Percentiles rank a stretch among this genome's conserved stretches.
These are phyloP conservation scores for Xiphophorus maculatus DNA, from an alignment of 2,113 vertebrate species.

Conservation along the genomic window DNA sequence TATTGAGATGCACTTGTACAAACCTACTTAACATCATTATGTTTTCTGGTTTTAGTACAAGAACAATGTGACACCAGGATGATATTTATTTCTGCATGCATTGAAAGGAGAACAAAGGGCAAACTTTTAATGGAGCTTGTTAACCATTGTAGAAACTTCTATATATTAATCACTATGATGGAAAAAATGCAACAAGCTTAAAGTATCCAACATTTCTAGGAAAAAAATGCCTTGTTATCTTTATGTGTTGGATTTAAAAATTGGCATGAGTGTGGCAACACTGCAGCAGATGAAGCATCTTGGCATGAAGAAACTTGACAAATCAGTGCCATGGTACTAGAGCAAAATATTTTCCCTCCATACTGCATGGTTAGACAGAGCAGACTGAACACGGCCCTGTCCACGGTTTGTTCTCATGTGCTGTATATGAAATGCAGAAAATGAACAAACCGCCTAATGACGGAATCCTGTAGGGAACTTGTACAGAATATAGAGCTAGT, in stretches of 20 bases:
- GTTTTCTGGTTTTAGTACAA: constrained; percentile 74
- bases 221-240: constrained; percentile 6
- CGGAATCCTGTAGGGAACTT: constrained; percentile 82
- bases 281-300: constrained; percentile 27
- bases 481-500: constrained; percentile 76
- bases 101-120: constrained; percentile 55
- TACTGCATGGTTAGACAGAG: constrained; percentile 3
- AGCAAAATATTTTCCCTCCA: constrained; percentile 6
- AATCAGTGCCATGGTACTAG: constrained; percentile 16
- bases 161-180: not conserved
- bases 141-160: constrained; percentile 3
- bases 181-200: constrained; percentile 18
- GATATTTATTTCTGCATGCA: constrained; percentile 71
- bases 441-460: constrained; percentile 70
- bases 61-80: constrained; percentile 65
- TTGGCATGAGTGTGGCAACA: constrained; percentile 3
- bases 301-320: constrained; percentile 35
- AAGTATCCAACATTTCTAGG: constrained; percentile 14
- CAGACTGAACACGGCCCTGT: constrained; percentile 10
- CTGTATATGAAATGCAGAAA: constrained; percentile 70
- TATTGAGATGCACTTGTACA: constrained; percentile 16
- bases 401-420: constrained; percentile 21
- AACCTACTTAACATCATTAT: constrained; percentile 76
- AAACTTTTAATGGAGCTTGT: constrained; percentile 18
- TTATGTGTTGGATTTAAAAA: constrained; percentile 14